Conservation (phyloP, 1,140 invertebrate species). For the Dendrolimus punctatus region DNA sequence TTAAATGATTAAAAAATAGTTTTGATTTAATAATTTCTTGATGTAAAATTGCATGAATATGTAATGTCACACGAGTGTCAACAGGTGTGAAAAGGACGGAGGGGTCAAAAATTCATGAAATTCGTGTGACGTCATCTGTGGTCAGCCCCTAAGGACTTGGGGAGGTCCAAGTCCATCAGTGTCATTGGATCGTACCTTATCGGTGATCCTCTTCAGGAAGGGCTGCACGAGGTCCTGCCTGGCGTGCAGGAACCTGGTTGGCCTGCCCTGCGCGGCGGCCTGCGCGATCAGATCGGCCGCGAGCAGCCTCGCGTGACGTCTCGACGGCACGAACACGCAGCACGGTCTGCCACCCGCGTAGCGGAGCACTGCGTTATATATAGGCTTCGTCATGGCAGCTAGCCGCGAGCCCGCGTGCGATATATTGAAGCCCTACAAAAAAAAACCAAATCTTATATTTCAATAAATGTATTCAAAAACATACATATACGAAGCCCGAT, state of each 20-base stretch:
- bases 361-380: slow-evolving; percentile 94
- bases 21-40: no score
- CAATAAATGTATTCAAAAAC: background rate
- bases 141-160: no score
- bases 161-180: no score
- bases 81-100: no score
- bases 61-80: no score
- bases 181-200: slow-evolving; percentile 74
- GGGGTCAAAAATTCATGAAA: no score
- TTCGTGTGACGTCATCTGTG: no score
- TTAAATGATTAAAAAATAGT: no score
- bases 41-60: no score
- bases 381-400: slow-evolving; percentile 97
- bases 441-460: background rate
- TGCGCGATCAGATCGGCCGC: slow-evolving; percentile 97
- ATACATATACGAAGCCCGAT: background rate
- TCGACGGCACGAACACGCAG: slow-evolving; percentile 96
- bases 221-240: slow-evolving; percentile 90
- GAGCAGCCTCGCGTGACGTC: slow-evolving; percentile 93
- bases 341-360: slow-evolving; percentile 92
- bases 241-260: slow-evolving; percentile 91
- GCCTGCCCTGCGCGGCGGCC: slow-evolving; percentile 89
- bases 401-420: slow-evolving; percentile 96
- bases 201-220: slow-evolving; percentile 89
- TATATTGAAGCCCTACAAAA: slow-evolving; percentile 91